A percentile compares a stretch with the other conserved stretches of the same genome.
Conservation (phyloP, 2,888 invertebrate genomes). For the Pomacea canaliculata region DNA sequence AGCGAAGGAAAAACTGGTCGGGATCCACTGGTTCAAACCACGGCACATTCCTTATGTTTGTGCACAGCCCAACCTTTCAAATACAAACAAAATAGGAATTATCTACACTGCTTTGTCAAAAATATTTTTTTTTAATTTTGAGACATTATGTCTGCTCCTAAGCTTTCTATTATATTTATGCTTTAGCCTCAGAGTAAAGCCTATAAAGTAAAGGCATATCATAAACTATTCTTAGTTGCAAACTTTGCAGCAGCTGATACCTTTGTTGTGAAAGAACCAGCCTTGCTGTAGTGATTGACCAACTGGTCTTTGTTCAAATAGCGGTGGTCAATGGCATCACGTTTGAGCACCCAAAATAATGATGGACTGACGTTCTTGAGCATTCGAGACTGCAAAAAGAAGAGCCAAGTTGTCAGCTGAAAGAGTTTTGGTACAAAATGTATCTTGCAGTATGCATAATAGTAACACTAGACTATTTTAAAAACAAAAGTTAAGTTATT, state of each 20-base stretch:
- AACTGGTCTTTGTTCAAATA: conserved; percentile 78
- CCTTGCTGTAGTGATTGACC: conserved; percentile 85
- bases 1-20: conserved; percentile 86
- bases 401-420: not conserved
- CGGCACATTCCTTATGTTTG: conserved; percentile 62
- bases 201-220: too few relatives aligned
- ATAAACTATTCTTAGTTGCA: too few relatives aligned
- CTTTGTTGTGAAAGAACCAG: conserved; percentile 89
- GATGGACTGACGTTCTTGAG: conserved; percentile 75
- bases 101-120: not conserved
- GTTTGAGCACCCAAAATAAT: conserved; percentile 90
- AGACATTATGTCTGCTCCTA: too few relatives aligned
- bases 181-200: too few relatives aligned
- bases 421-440: too few relatives aligned
- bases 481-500: too few relatives aligned
- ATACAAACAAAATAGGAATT: not conserved
- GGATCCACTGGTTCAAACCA: conserved; percentile 74
- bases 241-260: conserved; percentile 70
- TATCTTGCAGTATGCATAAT: too few relatives aligned
- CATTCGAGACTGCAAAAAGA: conserved; percentile 63
- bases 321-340: conserved; percentile 84
- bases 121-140: too few relatives aligned
- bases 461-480: too few relatives aligned
- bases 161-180: too few relatives aligned
- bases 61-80: conserved; percentile 60